These are phyloP conservation scores for Oryzias sinensis DNA, from an alignment of 2,797 vertebrate species.

Conservation along the genomic window DNA sequence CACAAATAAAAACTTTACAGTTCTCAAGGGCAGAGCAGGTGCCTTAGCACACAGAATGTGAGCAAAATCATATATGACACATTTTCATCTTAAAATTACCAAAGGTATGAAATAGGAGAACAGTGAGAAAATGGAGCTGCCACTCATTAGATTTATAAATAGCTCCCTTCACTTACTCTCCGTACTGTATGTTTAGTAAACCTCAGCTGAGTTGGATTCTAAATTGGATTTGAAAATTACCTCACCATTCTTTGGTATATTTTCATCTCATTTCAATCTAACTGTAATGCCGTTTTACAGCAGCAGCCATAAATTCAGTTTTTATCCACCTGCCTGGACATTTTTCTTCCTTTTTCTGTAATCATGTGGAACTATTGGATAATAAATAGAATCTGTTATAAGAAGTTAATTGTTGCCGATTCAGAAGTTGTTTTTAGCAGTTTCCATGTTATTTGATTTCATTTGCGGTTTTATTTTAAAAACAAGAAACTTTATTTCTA, in stretches of 20 bases:
- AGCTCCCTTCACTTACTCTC: not conserved
- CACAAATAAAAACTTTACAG: too few species aligned
- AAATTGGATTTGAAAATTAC: not conserved
- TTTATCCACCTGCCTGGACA: too few species aligned
- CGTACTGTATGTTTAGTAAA: not conserved
- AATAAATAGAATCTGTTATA: too few species aligned
- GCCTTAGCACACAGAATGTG: not conserved
- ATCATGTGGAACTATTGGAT: too few species aligned
- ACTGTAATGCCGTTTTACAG: constrained; percentile 3
- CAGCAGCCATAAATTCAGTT: not conserved
- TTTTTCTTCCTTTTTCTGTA: too few species aligned
- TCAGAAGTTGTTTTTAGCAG: too few species aligned
- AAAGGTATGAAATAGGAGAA: not conserved
- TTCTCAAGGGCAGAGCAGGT: not conserved
- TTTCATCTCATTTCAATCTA: too few species aligned
- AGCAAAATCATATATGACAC: not conserved
- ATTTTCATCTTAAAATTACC: not conserved
- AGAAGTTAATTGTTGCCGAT: too few species aligned
- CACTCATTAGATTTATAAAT: not conserved
- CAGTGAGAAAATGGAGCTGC: not conserved
- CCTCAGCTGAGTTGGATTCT: not conserved
- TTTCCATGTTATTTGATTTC: too few species aligned
- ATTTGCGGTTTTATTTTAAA: too few species aligned
- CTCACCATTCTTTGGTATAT: not conserved
- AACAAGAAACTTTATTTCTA: too few species aligned